A percentile compares a stretch with the other conserved stretches of the same genome.
Evolutionary conservation across 1,140 invertebrate genomes (phyloP).

Genomic region (Bombus confusus): DNA sequence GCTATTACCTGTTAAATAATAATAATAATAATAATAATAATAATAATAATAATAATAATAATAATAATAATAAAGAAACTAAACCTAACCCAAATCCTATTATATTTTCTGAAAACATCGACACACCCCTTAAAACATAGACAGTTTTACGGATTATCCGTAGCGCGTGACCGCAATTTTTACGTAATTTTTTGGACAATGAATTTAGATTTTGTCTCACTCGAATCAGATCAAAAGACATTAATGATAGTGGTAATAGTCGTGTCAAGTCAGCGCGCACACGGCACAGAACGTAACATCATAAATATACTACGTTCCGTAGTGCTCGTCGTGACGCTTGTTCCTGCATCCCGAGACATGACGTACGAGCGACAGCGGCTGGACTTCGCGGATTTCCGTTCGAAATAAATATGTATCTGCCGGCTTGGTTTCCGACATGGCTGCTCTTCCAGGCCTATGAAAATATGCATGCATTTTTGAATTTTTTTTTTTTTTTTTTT

Average conservation of each 20-base stretch:
- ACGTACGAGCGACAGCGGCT: slow-evolving; percentile 62
- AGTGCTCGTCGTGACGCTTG: slow-evolving; percentile 27
- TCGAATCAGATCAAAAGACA: background rate
- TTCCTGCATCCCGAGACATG: slow-evolving; percentile 45
- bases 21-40: no score
- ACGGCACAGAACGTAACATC: background rate
- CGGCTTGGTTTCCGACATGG: slow-evolving; percentile 46
- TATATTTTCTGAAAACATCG: no score
- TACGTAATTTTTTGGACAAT: background rate
- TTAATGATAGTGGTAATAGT: background rate
- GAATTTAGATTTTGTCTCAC: background rate
- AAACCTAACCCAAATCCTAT: no score
- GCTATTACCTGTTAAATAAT: no score
- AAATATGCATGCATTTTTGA: slow-evolving; percentile 3
- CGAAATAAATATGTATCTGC: slow-evolving; percentile 68
- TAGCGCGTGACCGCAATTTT: no score
- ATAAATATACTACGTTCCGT: slow-evolving; percentile 42
- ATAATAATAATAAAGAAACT: no score
- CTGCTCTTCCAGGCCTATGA: slow-evolving; percentile 25
- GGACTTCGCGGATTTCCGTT: slow-evolving; percentile 67
- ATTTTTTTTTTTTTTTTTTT: background rate
- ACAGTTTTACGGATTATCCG: background rate
- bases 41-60: no score
- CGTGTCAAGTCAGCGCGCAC: background rate
- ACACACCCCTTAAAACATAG: no score